phyloP scores from a whole-genome alignment of 2,888 invertebrate genomes.

The Drosophila siamana region DNA sequence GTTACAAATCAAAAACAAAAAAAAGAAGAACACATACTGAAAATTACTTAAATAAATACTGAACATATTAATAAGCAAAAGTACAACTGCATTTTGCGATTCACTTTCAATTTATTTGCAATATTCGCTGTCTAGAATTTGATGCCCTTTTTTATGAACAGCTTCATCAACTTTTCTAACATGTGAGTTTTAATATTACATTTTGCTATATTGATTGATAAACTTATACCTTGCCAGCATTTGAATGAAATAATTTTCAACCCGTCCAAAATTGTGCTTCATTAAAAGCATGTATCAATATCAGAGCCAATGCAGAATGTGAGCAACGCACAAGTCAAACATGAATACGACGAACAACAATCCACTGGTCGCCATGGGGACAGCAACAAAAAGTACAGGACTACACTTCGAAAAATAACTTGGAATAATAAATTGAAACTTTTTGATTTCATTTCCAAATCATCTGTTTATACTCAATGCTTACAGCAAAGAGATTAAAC shows the following conservation, averaged over 20 bases:
- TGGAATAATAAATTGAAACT: too few species aligned
- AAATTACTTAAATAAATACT: conserved; percentile 76
- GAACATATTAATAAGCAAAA: conserved; percentile 67
- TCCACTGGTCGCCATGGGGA: not conserved
- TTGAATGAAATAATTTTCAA: not conserved
- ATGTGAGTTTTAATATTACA: not conserved
- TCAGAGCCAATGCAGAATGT: conserved; percentile 24
- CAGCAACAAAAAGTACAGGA: not conserved
- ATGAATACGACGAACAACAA: conserved; percentile 4
- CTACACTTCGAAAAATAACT: not conserved
- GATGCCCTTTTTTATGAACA: not conserved
- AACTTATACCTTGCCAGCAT: not conserved
- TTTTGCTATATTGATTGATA: not conserved
- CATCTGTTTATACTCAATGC: not conserved
- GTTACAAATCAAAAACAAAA: conserved; percentile 26
- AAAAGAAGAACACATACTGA: conserved; percentile 52
- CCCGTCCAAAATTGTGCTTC: conserved; percentile 26
- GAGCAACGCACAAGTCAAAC: conserved; percentile 14
- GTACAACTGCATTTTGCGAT: not conserved
- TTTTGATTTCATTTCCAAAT: not conserved
- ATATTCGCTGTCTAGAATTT: too few species aligned
- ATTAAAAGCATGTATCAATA: conserved; percentile 44
- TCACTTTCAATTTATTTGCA: not conserved
- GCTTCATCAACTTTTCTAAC: not conserved
- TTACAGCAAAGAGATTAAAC: too few species aligned